Conservation (phyloP, 2,113 vertebrate genomes). For the Carollia perspicillata region DNA sequence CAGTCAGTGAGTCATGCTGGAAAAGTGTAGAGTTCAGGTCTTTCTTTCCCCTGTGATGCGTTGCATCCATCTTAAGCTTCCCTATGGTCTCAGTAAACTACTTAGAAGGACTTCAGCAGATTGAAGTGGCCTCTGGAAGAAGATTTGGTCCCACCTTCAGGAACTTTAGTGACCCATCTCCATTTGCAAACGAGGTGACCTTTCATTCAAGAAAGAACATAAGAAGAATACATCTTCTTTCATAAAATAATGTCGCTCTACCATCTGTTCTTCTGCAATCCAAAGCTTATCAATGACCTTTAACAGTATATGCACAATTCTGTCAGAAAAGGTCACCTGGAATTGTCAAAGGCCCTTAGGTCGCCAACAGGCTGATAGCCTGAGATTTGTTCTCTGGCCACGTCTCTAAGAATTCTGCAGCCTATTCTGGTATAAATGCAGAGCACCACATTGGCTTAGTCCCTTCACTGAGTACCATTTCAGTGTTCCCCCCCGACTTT, state of each 20-base stretch:
- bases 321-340: neutral
- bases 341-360: constrained; percentile 24
- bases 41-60: neutral
- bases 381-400: neutral
- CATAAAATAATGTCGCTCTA: constrained; percentile 23
- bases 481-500: neutral
- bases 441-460: neutral
- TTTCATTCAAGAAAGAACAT: constrained; percentile 44
- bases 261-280: neutral
- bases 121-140: constrained; percentile 46
- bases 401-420: neutral
- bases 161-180: constrained; percentile 24
- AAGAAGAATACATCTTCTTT: constrained; percentile 3
- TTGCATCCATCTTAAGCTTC: neutral
- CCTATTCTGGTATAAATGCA: neutral
- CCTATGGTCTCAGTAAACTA: constrained; percentile 31
- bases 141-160: constrained; percentile 10
- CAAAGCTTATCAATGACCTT: neutral
- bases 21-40: neutral
- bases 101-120: constrained; percentile 19
- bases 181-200: constrained; percentile 23
- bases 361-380: neutral
- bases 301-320: neutral
- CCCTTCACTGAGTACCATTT: neutral
- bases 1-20: neutral